A percentile compares a stretch with the other conserved stretches of the same genome.
Evolutionary conservation across 2,888 invertebrate genomes (phyloP).

Genomic region (Baccha elongata): DNA sequence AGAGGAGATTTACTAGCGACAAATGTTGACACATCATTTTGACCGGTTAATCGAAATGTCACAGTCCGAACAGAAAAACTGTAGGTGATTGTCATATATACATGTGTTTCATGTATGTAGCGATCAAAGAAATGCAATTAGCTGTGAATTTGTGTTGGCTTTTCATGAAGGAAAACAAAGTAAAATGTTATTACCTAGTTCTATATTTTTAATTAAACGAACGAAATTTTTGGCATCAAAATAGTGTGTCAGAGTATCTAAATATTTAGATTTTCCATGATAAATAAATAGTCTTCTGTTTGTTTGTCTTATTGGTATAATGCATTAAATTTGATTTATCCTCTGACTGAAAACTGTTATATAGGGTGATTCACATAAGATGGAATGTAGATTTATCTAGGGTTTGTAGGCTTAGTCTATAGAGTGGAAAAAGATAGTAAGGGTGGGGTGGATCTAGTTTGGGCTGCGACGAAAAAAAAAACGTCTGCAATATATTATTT

Average conservation of each 20-base stretch:
- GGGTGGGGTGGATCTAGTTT: too few relatives aligned
- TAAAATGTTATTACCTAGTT: neutral
- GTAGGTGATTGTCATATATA: neutral
- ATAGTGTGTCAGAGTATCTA: neutral
- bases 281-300: slow-evolving; percentile 6
- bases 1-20: slow-evolving; percentile 1
- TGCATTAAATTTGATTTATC: neutral
- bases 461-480: too few relatives aligned
- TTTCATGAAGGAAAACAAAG: neutral
- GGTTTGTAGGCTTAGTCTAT: too few relatives aligned
- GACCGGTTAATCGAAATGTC: slow-evolving; percentile 39
- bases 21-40: slow-evolving; percentile 21
- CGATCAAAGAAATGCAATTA: slow-evolving; percentile 18
- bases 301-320: too few relatives aligned
- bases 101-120: neutral
- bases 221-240: slow-evolving; percentile 2
- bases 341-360: neutral
- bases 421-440: too few relatives aligned
- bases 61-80: neutral
- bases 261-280: slow-evolving; percentile 1
- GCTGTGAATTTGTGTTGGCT: neutral
- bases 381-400: too few relatives aligned
- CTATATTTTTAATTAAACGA: neutral
- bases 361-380: too few relatives aligned
- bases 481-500: too few relatives aligned